A percentile compares a stretch with the other conserved stretches of the same genome.
phyloP scores from a whole-genome alignment of 2,113 vertebrate species.

The Dicentrarchus labrax region DNA sequence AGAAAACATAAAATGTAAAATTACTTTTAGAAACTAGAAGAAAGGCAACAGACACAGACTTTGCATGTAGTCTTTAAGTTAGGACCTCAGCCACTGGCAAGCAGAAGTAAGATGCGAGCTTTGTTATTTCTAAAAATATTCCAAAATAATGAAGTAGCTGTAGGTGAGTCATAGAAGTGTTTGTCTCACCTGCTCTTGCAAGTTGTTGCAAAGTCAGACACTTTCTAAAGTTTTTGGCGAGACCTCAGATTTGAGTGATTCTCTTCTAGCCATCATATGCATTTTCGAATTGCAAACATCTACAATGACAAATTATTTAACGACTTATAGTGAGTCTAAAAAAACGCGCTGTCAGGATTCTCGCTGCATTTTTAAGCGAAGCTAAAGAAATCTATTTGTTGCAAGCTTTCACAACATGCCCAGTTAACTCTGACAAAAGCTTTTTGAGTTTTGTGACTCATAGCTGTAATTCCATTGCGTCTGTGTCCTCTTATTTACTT shows the following conservation, averaged over 20 bases:
- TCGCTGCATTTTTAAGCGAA: background rate
- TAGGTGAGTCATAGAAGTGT: conserved; percentile 43
- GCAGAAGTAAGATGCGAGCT: conserved; percentile 29
- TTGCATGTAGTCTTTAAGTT: conserved; percentile 41
- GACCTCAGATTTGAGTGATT: conserved; percentile 29
- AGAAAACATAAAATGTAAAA: conserved; percentile 26
- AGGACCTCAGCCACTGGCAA: conserved; percentile 29
- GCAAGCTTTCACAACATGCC: background rate
- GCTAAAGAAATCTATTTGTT: background rate
- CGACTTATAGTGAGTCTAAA: background rate
- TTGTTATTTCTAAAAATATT: conserved; percentile 64
- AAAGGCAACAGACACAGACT: conserved; percentile 32
- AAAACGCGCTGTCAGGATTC: background rate
- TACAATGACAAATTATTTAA: conserved; percentile 10
- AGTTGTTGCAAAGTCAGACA: conserved; percentile 34
- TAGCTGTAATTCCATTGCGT: background rate
- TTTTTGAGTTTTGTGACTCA: conserved; percentile 2
- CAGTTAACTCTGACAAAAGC: background rate
- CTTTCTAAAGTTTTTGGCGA: conserved; percentile 46
- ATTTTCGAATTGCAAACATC: conserved; percentile 26
- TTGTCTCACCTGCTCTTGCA: conserved; percentile 36
- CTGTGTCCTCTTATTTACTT: too few species aligned
- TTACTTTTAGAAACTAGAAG: conserved; percentile 26
- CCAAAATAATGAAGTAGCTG: conserved; percentile 68
- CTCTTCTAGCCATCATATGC: conserved; percentile 23